Evolutionary conservation across 1,140 invertebrate species (phyloP).

Genomic region (Anoplolepis gracilipes): DNA sequence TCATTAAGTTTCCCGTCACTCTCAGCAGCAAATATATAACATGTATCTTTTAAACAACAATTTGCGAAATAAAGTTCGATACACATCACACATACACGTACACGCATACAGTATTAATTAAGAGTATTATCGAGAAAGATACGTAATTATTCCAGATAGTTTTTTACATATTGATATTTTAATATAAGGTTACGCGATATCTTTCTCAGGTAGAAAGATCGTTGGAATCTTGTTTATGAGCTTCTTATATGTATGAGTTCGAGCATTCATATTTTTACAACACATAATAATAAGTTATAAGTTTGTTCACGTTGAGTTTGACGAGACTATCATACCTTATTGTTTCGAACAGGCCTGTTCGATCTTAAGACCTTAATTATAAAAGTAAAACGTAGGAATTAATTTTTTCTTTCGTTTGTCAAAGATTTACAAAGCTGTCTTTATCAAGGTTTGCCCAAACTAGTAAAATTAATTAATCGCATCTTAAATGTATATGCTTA

Average conservation of each 20-base stretch:
- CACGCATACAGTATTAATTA: conserved; percentile 26
- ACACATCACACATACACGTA: neutral
- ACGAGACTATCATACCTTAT: neutral
- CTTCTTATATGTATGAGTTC: conserved; percentile 3
- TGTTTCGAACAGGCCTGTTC: neutral
- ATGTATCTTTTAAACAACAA: neutral
- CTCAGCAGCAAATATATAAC: neutral
- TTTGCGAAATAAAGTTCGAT: conserved; percentile 36
- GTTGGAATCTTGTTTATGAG: neutral
- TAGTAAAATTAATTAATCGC: conserved; percentile 38
- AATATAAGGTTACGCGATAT: neutral
- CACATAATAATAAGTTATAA: too few relatives aligned
- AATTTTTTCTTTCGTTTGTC: neutral
- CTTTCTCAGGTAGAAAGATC: neutral
- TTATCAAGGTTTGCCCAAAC: neutral
- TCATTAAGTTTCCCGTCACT: conserved; percentile 14
- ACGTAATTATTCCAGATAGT: conserved; percentile 18
- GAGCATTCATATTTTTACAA: neutral
- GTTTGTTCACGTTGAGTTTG: conserved; percentile 21
- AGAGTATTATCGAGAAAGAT: conserved; percentile 17
- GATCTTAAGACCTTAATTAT: neutral
- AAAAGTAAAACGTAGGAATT: neutral
- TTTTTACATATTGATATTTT: conserved; percentile 32
- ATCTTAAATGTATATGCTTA: conserved; percentile 1
- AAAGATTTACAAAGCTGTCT: neutral